Conservation (phyloP, 2,888 invertebrate species). For the Drosophila testacea region DNA sequence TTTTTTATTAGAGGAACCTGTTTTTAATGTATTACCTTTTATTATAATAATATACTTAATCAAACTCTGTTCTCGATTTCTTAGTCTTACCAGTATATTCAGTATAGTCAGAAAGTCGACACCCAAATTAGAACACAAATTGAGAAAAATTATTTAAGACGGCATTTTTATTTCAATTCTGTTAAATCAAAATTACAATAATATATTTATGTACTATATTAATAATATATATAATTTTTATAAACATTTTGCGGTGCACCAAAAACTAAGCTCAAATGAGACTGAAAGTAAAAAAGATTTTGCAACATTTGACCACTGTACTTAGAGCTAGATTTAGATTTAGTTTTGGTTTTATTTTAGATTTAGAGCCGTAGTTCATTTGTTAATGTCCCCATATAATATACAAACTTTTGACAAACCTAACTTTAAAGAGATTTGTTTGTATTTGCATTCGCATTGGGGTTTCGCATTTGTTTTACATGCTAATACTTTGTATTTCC, state of each 20-base stretch:
- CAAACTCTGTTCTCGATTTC: too few species aligned
- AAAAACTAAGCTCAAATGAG: constrained; percentile 58
- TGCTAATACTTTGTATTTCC: constrained; percentile 82
- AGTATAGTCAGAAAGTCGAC: too few species aligned
- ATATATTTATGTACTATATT: constrained; percentile 36
- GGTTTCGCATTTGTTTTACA: constrained; percentile 56
- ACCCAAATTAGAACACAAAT: background rate
- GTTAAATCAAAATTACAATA: constrained; percentile 62
- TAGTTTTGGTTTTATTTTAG: constrained; percentile 6
- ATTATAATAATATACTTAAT: too few species aligned
- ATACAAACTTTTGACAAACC: constrained; percentile 38
- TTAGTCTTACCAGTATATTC: too few species aligned
- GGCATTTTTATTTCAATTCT: constrained; percentile 74
- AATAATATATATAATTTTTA: constrained; percentile 37
- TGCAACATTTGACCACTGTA: constrained; percentile 27
- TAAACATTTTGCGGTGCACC: constrained; percentile 71
- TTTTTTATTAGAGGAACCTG: too few species aligned
- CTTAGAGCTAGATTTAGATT: constrained; percentile 46
- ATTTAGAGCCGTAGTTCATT: constrained; percentile 21
- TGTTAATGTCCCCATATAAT: constrained; percentile 32
- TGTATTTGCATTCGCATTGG: constrained; percentile 4
- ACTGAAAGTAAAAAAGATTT: constrained; percentile 17
- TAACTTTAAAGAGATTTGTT: constrained; percentile 14
- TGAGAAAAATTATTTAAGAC: constrained; percentile 52
- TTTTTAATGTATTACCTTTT: too few species aligned